Evolutionary conservation across 2,888 invertebrate species (phyloP), one percentile per base, ranked within the genome.

Genomic region (Ptilodon capucinus): DNA sequence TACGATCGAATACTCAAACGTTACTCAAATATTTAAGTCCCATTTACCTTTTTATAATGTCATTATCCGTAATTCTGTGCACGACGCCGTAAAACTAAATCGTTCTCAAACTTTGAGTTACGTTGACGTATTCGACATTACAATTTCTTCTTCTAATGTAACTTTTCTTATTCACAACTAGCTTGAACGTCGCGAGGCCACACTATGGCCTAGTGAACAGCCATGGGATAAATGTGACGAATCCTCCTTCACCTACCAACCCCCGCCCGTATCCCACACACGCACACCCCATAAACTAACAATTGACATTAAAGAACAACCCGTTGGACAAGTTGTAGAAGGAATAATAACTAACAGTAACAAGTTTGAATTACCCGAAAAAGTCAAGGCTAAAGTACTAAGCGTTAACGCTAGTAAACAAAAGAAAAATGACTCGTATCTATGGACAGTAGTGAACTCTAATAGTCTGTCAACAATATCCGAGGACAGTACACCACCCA

Each of bases 161-260:
- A 65, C 57, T 60, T 75, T 75, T 69, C 73, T 79, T 76, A 77
- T 76, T 65, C 71, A 80, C 65, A 53, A 81, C 66, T 84, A 90
- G 89, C 87, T 91, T 84, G 90, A 89, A 84, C 80, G 79, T 28
- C 86, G 81, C 57, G 81, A 77, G 59, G 68, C 78, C 55, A 70
- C 79, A 60, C 73, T 88, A 52, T 87, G 86, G 84, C 79, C 82
- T 67, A 69, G 62, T 56, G 69, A 72, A 67, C 76, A 78, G 56
- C 86, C 87, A 56, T 90, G 90, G 90, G 79, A 82, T 54, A 74
- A 70, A 54, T 83, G 65, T 81, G 84, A 88, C 65, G 87, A 87
- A 64, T 79, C 81, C 50, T 61, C 74, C 51, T 86, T 82, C 75
- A 71, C 73, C 23, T 81, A 79, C 63, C 70, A 72, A 45, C 74